These are phyloP conservation scores for Bombus pyrosoma DNA, from an alignment of 1,140 invertebrate species.

Conservation along the genomic window DNA sequence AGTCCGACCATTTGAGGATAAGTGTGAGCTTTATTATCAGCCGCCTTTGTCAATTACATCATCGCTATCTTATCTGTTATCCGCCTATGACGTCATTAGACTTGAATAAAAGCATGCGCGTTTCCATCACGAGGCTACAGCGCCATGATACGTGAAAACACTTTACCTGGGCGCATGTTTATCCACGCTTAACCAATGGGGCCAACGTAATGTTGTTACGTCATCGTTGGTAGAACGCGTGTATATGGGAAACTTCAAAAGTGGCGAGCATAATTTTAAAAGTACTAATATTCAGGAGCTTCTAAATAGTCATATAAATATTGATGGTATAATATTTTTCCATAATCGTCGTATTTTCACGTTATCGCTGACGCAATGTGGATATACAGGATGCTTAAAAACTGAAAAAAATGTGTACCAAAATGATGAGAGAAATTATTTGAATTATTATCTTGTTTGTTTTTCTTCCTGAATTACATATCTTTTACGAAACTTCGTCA, in stretches of 20 bases:
- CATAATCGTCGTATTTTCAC: too few relatives aligned
- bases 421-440: neutral
- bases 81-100: neutral
- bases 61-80: slow-evolving; percentile 22
- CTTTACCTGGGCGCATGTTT: slow-evolving; percentile 18
- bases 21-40: neutral
- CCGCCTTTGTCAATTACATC: slow-evolving; percentile 17
- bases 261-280: neutral
- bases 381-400: neutral
- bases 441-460: neutral
- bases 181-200: slow-evolving; percentile 28
- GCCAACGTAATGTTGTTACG: neutral
- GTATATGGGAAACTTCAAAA: neutral
- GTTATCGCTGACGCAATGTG: neutral
- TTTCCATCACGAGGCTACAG: neutral
- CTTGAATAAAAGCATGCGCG: neutral
- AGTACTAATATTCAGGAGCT: neutral
- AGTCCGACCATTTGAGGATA: neutral
- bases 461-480: too few relatives aligned
- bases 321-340: neutral
- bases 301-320: too few relatives aligned
- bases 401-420: neutral
- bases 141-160: neutral
- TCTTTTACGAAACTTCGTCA: too few relatives aligned
- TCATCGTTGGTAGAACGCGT: neutral